These are phyloP conservation scores for Climacteris rufus DNA, from an alignment of 2,113 vertebrate species.

Conservation along the genomic window DNA sequence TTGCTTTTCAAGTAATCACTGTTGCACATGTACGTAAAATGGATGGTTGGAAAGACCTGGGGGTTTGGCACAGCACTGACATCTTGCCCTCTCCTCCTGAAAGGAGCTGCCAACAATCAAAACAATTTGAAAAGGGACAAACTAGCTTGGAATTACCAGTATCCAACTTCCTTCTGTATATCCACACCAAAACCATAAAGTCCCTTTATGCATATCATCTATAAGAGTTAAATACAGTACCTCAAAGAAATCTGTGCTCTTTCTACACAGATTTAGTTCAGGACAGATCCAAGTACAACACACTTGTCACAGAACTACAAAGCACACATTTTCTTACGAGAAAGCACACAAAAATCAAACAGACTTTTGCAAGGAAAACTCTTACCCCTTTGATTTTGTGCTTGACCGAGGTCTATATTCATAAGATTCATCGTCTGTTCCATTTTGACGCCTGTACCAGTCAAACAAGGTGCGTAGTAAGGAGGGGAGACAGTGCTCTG, in stretches of 20 bases:
- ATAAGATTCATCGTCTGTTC: slow-evolving; percentile 94
- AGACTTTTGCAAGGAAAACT: neutral
- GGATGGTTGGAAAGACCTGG: neutral
- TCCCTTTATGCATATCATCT: neutral
- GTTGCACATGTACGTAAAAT: neutral
- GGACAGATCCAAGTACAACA: neutral
- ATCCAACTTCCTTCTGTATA: neutral
- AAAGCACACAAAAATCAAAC: neutral
- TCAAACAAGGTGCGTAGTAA: slow-evolving; percentile 97
- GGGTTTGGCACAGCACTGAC: neutral
- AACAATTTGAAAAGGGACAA: neutral
- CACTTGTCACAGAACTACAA: neutral
- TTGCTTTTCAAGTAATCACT: neutral
- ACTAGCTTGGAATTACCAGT: neutral
- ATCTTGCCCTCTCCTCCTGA: neutral
- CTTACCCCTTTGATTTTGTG: slow-evolving; percentile 97
- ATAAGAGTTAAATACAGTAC: neutral
- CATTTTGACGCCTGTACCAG: slow-evolving; percentile 96
- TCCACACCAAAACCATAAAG: neutral
- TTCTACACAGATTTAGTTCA: neutral
- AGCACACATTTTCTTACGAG: neutral
- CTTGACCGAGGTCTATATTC: slow-evolving; percentile 94
- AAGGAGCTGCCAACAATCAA: neutral
- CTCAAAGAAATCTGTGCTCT: neutral
- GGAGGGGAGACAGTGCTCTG: slow-evolving; percentile 99